These are phyloP conservation scores for Eudyptes chrysolophus DNA, from an alignment of 2,113 vertebrate genomes.

Conservation along the genomic window DNA sequence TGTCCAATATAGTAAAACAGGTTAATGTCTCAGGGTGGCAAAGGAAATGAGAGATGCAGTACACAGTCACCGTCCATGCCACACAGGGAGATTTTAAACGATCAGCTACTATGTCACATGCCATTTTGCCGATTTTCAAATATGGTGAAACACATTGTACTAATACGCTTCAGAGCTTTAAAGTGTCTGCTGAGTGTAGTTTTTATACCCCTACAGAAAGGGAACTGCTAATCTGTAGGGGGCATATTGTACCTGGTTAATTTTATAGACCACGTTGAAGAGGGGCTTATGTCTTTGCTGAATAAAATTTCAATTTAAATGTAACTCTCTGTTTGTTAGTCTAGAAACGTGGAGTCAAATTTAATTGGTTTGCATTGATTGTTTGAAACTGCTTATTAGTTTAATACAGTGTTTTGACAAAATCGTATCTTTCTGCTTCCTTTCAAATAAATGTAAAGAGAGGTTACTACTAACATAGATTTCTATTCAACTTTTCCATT, in stretches of 20 bases:
- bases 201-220: not conserved
- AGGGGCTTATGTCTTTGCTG: not conserved
- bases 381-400: slow-evolving; percentile 36
- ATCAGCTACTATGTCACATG: not conserved
- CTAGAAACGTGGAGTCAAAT: not conserved
- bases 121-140: not conserved
- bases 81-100: not conserved
- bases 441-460: not conserved
- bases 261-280: not conserved
- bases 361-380: slow-evolving; percentile 39
- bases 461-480: not conserved
- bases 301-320: slow-evolving; percentile 3
- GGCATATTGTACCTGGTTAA: not conserved
- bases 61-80: not conserved
- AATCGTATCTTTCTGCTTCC: not conserved
- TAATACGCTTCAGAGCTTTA: not conserved
- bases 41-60: not conserved
- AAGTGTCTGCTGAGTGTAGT: not conserved
- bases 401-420: slow-evolving; percentile 22
- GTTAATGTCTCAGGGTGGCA: not conserved
- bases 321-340: slow-evolving; percentile 17
- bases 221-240: not conserved
- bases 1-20: not conserved
- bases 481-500: not conserved
- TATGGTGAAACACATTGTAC: not conserved